These are phyloP conservation scores for Corythucha ciliata DNA, from an alignment of 2,888 invertebrate species.

Conservation along the genomic window DNA sequence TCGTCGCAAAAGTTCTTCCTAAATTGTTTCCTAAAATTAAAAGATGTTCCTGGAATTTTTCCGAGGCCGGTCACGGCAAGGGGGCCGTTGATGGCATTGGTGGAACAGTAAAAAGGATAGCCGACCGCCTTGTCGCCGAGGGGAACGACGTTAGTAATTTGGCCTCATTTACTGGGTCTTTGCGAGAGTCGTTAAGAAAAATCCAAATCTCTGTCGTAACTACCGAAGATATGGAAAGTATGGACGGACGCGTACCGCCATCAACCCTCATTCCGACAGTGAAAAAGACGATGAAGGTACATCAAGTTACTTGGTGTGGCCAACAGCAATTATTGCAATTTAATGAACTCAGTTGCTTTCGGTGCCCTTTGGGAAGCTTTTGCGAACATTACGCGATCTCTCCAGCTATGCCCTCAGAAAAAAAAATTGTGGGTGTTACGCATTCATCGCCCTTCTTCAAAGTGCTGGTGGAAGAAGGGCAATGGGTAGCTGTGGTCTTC, in stretches of 20 bases:
- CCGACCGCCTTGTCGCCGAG: slow-evolving; percentile 8
- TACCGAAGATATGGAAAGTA: slow-evolving; percentile 8
- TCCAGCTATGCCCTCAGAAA: background rate
- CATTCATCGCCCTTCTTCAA: background rate
- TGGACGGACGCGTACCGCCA: background rate
- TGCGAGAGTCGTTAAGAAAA: background rate
- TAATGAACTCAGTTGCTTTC: background rate
- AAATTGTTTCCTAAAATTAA: slow-evolving; percentile 1
- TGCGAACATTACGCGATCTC: background rate
- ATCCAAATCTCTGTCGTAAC: background rate
- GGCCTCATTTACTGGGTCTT: background rate
- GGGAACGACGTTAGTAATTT: background rate
- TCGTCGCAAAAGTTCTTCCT: slow-evolving; percentile 2
- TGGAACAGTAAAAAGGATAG: slow-evolving; percentile 20
- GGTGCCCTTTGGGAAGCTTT: background rate
- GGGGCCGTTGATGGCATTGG: too few species aligned
- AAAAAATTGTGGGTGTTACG: background rate
- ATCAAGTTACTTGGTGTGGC: slow-evolving; percentile 14
- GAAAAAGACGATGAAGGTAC: slow-evolving; percentile 3
- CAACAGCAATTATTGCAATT: background rate
- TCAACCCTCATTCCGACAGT: slow-evolving; percentile 2
- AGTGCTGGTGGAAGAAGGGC: background rate
- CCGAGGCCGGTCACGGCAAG: slow-evolving; percentile 19
- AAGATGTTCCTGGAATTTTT: slow-evolving; percentile 13
- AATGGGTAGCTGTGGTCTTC: slow-evolving; percentile 1